Evolutionary conservation across 2,888 invertebrate genomes (phyloP).

Genomic region (Listrodromus nycthemerus): DNA sequence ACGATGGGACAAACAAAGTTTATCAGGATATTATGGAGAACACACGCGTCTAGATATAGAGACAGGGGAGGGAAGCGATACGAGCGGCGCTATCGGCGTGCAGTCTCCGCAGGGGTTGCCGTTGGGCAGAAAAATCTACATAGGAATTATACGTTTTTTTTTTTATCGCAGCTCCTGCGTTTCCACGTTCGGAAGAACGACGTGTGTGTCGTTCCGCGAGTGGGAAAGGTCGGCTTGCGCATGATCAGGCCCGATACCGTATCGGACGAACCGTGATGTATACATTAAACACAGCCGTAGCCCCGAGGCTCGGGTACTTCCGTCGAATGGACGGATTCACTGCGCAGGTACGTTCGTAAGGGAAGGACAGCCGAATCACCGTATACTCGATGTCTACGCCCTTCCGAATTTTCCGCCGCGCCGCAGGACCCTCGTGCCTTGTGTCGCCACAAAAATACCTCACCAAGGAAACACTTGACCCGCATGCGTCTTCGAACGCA

Average conservation of each 20-base stretch:
- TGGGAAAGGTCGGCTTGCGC: slow-evolving; percentile 51
- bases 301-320: slow-evolving; percentile 39
- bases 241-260: slow-evolving; percentile 24
- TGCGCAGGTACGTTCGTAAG: slow-evolving; percentile 43
- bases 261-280: slow-evolving; percentile 18
- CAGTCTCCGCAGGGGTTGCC: slow-evolving; percentile 38
- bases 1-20: too few relatives aligned
- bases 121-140: slow-evolving; percentile 58
- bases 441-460: background rate
- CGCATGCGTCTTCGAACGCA: too few relatives aligned
- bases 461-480: background rate
- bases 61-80: slow-evolving; percentile 1
- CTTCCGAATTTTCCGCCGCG: background rate
- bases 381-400: slow-evolving; percentile 3
- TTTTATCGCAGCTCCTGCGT: slow-evolving; percentile 5
- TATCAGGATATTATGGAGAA: too few relatives aligned
- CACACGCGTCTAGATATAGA: too few relatives aligned
- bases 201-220: slow-evolving; percentile 21
- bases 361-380: slow-evolving; percentile 15
- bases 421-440: too few relatives aligned
- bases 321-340: slow-evolving; percentile 50
- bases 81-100: slow-evolving; percentile 33
- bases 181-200: slow-evolving; percentile 7
- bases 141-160: slow-evolving; percentile 49
- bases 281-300: background rate